These are phyloP conservation scores for Sebastes nivosus DNA, from an alignment of 2,797 vertebrate species.

Conservation along the genomic window DNA sequence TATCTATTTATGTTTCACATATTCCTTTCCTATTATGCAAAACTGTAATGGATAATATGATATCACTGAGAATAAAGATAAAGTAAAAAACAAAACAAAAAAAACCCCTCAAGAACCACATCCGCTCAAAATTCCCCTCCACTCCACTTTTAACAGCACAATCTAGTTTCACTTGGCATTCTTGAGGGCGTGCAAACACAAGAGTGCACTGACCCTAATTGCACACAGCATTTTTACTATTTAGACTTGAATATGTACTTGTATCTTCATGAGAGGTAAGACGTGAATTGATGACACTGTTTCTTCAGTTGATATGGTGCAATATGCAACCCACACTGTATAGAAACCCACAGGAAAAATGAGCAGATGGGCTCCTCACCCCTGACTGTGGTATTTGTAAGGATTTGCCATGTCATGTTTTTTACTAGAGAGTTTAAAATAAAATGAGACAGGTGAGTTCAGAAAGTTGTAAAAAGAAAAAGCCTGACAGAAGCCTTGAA, in stretches of 20 bases:
- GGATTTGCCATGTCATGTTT: background rate
- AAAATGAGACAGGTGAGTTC: slow-evolving; percentile 1
- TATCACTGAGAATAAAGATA: no score
- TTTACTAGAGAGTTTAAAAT: background rate
- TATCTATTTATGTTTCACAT: no score
- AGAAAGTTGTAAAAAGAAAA: background rate
- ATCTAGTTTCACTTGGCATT: background rate
- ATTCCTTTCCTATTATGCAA: no score
- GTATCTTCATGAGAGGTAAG: no score
- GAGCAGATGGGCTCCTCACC: background rate
- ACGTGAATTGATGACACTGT: background rate
- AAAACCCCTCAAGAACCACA: background rate
- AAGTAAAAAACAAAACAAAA: background rate
- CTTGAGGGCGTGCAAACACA: background rate
- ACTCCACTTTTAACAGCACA: background rate
- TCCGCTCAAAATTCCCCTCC: background rate
- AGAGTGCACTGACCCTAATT: background rate
- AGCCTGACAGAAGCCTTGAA: background rate
- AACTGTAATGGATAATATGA: no score
- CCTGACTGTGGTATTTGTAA: background rate
- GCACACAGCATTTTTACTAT: background rate
- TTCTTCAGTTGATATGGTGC: background rate
- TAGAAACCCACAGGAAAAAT: background rate
- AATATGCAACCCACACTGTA: background rate
- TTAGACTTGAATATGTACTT: background rate